Evolutionary conservation across 2,888 invertebrate species (phyloP), one percentile per base, ranked within the genome.

Genomic region (Odontocolon sp.): DNA sequence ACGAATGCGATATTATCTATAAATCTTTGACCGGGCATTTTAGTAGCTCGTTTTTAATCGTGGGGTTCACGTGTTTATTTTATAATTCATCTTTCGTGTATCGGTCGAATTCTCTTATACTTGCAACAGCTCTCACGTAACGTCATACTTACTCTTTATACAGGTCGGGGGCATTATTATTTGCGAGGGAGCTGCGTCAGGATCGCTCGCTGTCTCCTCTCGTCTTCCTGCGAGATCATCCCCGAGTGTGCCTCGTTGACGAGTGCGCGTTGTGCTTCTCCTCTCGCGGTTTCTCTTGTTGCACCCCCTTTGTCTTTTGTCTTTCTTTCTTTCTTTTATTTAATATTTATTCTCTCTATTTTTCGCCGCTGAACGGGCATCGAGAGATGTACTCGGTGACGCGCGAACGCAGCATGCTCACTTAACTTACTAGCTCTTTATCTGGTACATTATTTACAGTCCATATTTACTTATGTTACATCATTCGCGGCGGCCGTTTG

Each of bases 381-480:
- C 72, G 64, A 66, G 72, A 59, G 73, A 78, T 71, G 70, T 76
- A 76, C 74, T 74, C 79, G 80, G 63, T 73, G 79, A 78, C 77
- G 75, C 72, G 79, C 84, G 85, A 83, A 72, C 83, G 80, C 79
- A 80, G 83, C 82, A 84, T 85, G 84, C 85, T 88, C 87, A 84
- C 85, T 86, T 83, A 84, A 85, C 84, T 84, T 85, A 84, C 83
- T 82, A 86, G 79, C 72, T 81, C 83, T 87, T 89, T 88, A 88
- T 87, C 88, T 87, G 88, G 86, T 89, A 89, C 86, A 87, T 87
- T 90, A 90, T 90, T 90, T 90, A 90, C 90, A 90, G 83, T 89
- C 84, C 87, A 87, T 90, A 90, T 90, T 89, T 90, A 89, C 89
- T 89, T 90, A 90, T 89, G 85, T 89, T 90, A 90, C 90, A 90